Base-by-base conservation (phyloP, 2,797 vertebrate genomes). In the Sebastes taczanowskii region DNA sequence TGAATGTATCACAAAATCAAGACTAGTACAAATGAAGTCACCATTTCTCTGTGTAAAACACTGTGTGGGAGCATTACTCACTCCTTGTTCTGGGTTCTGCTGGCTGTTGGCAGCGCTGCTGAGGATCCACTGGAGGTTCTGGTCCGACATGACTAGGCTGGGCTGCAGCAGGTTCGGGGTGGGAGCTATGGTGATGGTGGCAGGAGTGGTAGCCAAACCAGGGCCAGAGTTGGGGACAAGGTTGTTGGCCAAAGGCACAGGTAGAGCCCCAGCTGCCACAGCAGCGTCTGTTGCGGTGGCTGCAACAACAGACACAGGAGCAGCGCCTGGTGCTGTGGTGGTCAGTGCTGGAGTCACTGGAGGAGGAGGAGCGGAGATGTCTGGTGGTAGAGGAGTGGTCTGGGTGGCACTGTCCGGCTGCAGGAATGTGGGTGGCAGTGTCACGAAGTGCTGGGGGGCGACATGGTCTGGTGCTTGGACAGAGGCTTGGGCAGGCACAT, bases 101-200 rank as follows among this genome's bases (percentile, higher is more conserved):
- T 97, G 94, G 53, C 96, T 95, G 88, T 96, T 96, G 61, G 97
- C 92, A 85, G 98, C 97, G 78, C 96, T 98, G 89, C 98, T 99
- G 80, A 99, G 96, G 89, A 99, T 97, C 99, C 99, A 99, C 74
- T 99, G 99, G 16, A 99, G 93, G 94, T 99, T 99, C 92, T 98
- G 98, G 91, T 99, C 98, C 42, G 97, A 97, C 98, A 99, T 97
- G 78, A 99, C 97, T 4, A 99, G 94, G 91, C 97, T 94, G 81
- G 98, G 96, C 93, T 97, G 98, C 89, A 99, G 94, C 72, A 99
- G 95, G 89, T 91, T 97, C 68, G 96, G 97, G 53, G 97, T 96
- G 6, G 97, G 97, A 55, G 97, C 96, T 3, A 97, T 96, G 63
- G 98, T 97, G 81, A 95, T 97, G 83, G 96, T 94, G 53, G 96